These are phyloP conservation scores for Engystomops pustulosus DNA, from an alignment of 2,113 vertebrate genomes.

Conservation along the genomic window DNA sequence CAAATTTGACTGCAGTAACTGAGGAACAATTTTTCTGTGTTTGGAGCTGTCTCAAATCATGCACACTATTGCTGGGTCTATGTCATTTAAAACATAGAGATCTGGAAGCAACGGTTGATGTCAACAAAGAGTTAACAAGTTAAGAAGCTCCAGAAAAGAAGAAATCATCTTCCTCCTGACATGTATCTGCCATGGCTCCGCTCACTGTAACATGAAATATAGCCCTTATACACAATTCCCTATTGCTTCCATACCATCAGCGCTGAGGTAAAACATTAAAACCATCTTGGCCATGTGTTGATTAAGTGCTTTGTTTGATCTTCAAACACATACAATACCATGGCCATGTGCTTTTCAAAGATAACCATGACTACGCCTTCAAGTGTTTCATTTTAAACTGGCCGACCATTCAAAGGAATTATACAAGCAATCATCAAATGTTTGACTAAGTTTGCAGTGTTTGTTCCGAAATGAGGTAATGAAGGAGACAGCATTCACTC, in stretches of 20 bases:
- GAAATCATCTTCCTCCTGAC: not conserved
- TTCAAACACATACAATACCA: conserved; percentile 37
- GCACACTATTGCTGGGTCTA: too few species aligned
- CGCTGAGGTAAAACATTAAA: not conserved
- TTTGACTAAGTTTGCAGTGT: conserved; percentile 40
- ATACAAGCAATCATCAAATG: conserved; percentile 31
- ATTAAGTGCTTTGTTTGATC: conserved; percentile 21
- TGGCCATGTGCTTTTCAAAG: conserved; percentile 16
- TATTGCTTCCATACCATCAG: not conserved
- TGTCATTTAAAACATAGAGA: too few species aligned
- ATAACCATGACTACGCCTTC: conserved; percentile 23
- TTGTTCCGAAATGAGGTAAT: conserved; percentile 41
- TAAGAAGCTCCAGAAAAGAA: too few species aligned
- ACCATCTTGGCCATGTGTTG: not conserved
- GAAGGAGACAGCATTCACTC: not conserved
- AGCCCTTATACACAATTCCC: not conserved
- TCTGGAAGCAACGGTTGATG: too few species aligned
- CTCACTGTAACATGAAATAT: not conserved
- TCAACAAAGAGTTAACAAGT: too few species aligned
- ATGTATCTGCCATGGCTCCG: not conserved
- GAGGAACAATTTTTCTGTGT: too few species aligned
- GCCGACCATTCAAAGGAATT: conserved; percentile 32
- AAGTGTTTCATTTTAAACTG: conserved; percentile 36
- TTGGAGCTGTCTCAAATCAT: too few species aligned
- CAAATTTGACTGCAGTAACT: too few species aligned